phyloP scores from a whole-genome alignment of 53 echinoderm and acorn worm species.

The Echinometra lucunter region DNA sequence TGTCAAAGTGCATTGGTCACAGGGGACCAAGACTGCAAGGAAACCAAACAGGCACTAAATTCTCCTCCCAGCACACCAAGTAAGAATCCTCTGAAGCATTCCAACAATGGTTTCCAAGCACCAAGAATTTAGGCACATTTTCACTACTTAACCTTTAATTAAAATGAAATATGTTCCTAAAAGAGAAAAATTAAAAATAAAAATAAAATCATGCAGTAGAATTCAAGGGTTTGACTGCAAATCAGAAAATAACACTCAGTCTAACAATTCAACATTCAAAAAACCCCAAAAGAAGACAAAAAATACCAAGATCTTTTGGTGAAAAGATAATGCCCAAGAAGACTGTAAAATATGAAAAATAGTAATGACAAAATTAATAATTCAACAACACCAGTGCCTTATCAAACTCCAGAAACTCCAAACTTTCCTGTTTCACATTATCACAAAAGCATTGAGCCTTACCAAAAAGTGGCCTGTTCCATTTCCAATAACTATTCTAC shows the following conservation, averaged over 20 bases:
- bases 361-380: background rate
- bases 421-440: background rate
- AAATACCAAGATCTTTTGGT: background rate
- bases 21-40: too few species aligned
- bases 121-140: background rate
- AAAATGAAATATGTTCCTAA: background rate
- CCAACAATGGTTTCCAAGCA: too few species aligned
- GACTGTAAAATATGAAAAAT: background rate
- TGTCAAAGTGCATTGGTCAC: too few species aligned
- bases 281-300: background rate
- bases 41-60: too few species aligned
- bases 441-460: background rate
- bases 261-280: background rate
- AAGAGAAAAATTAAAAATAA: background rate
- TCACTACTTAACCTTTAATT: background rate
- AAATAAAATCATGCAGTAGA: background rate
- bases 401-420: background rate
- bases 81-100: too few species aligned
- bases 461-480: background rate
- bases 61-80: too few species aligned
- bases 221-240: background rate
- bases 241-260: too few species aligned
- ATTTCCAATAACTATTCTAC: background rate
- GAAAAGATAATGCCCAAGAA: too few species aligned
- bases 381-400: background rate